Evolutionary conservation across 2,797 vertebrate species (phyloP).

Genomic region (Perodicticus potto): DNA sequence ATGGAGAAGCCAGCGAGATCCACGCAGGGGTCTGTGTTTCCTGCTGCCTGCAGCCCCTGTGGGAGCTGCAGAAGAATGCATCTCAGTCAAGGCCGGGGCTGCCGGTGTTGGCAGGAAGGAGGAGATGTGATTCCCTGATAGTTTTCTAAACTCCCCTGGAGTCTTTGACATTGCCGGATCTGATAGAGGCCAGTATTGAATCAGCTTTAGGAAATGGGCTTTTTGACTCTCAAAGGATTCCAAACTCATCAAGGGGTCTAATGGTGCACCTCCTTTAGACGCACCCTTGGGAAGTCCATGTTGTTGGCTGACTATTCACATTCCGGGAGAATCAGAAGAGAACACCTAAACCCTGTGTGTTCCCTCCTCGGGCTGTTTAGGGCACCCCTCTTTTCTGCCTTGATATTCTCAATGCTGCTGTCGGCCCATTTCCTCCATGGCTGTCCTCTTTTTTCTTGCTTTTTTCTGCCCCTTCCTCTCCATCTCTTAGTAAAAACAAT

Average conservation of each 20-base stretch:
- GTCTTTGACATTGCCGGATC: constrained; percentile 54
- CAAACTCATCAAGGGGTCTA: constrained; percentile 53
- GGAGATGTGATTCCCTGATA: constrained; percentile 35
- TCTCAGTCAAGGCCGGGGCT: constrained; percentile 61
- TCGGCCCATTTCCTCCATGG: not conserved
- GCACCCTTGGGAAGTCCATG: not conserved
- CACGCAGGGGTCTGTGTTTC: constrained; percentile 62
- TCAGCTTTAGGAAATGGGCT: constrained; percentile 62
- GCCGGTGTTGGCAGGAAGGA: constrained; percentile 38
- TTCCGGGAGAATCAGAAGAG: not conserved
- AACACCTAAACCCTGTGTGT: not conserved
- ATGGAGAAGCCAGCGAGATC: constrained; percentile 69
- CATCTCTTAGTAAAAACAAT: not conserved
- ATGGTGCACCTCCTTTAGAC: constrained; percentile 30
- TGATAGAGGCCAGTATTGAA: constrained; percentile 69
- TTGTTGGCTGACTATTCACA: not conserved
- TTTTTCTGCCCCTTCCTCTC: not conserved
- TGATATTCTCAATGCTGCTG: not conserved
- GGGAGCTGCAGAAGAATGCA: constrained; percentile 53
- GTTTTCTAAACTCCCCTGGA: constrained; percentile 71
- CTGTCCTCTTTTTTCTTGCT: fast-evolving
- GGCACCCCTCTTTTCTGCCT: not conserved
- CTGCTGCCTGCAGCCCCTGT: constrained; percentile 33
- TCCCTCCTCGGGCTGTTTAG: not conserved
- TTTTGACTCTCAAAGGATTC: constrained; percentile 67